Evolutionary conservation across 2,888 invertebrate species (phyloP).

Genomic region (Eretmocerus hayati): DNA sequence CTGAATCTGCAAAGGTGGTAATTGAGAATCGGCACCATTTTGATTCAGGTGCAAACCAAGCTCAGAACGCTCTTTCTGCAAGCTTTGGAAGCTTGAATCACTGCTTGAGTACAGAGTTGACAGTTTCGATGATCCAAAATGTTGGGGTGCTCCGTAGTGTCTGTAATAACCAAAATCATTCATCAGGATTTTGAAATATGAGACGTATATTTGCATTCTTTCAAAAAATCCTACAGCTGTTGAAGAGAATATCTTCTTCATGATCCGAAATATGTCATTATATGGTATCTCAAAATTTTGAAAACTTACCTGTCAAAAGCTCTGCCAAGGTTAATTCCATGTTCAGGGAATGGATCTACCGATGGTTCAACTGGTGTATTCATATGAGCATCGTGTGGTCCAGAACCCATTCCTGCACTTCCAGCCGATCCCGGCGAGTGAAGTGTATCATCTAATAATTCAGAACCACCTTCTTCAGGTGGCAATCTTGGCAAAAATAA

Average conservation of each 20-base stretch:
- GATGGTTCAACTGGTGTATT: slow-evolving; percentile 60
- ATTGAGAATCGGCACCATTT: slow-evolving; percentile 53
- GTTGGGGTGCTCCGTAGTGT: slow-evolving; percentile 40
- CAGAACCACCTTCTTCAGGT: slow-evolving; percentile 53
- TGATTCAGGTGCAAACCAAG: slow-evolving; percentile 55
- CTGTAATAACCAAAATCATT: too few species aligned
- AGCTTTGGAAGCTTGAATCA: slow-evolving; percentile 53
- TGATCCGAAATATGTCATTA: too few species aligned
- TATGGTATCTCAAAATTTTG: background rate
- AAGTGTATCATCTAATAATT: slow-evolving; percentile 58
- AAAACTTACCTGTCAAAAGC: slow-evolving; percentile 35
- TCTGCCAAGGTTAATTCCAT: slow-evolving; percentile 49
- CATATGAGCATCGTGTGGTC: slow-evolving; percentile 50
- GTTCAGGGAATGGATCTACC: slow-evolving; percentile 70
- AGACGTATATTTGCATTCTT: too few species aligned
- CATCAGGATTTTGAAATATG: too few species aligned
- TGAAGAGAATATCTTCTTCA: too few species aligned
- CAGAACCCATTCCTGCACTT: slow-evolving; percentile 33
- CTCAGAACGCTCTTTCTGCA: slow-evolving; percentile 58
- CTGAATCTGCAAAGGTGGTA: slow-evolving; percentile 63
- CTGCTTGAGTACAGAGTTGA: slow-evolving; percentile 34
- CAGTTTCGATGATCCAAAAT: slow-evolving; percentile 36
- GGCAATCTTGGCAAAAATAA: slow-evolving; percentile 68
- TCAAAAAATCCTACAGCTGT: too few species aligned
- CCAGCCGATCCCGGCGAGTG: slow-evolving; percentile 59